Evolutionary conservation across 2,797 vertebrate species (phyloP).

Genomic region (Melanotaenia maccullochi): DNA sequence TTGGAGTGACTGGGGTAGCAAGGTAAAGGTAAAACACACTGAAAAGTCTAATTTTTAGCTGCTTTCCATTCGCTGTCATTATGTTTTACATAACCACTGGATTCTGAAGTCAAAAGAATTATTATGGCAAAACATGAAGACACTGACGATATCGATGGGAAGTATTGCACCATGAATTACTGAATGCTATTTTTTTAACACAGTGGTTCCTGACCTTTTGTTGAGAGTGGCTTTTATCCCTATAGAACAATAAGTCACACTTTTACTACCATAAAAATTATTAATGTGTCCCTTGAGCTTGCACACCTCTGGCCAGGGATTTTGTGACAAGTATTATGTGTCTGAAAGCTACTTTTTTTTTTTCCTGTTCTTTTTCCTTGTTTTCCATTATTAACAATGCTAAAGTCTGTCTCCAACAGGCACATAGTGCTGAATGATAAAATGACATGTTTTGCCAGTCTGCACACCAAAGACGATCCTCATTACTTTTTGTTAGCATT

Average conservation of each 20-base stretch:
- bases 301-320: background rate
- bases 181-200: background rate
- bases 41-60: too few relatives aligned
- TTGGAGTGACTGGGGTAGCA: too few relatives aligned
- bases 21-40: background rate
- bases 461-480: too few relatives aligned
- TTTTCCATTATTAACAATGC: background rate
- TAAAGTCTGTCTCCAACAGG: too few relatives aligned
- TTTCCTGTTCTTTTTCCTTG: background rate
- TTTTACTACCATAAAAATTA: background rate
- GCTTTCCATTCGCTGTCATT: too few relatives aligned
- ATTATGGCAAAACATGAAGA: too few relatives aligned
- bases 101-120: background rate
- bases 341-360: background rate
- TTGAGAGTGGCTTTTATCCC: background rate
- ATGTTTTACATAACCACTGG: background rate
- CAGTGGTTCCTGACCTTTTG: background rate
- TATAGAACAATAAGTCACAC: background rate
- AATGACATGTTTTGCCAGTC: too few relatives aligned
- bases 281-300: background rate
- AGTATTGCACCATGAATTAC: background rate
- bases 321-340: background rate
- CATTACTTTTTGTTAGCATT: too few relatives aligned
- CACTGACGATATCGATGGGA: background rate
- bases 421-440: too few relatives aligned